phyloP scores from a whole-genome alignment of 92 coral and sea anemone species.

The Umimayanthus chanpuru region DNA sequence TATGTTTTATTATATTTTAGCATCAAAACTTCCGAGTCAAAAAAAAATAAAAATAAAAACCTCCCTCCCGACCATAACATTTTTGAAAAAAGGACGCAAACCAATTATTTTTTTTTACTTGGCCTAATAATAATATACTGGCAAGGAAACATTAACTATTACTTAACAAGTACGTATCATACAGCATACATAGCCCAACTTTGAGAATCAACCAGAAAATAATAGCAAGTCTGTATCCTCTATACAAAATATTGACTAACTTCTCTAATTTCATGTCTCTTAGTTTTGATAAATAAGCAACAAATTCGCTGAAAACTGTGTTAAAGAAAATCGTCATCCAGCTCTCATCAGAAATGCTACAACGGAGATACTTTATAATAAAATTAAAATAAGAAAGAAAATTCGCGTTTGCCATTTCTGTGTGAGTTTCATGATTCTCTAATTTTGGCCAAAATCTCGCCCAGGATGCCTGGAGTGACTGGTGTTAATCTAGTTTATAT shows the following conservation, averaged over 20 bases:
- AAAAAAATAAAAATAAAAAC: too few relatives aligned
- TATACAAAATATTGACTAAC: constrained; percentile 8
- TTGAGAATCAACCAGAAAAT: not conserved
- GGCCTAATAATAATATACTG: too few relatives aligned
- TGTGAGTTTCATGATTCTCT: not conserved
- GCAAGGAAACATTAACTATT: not conserved
- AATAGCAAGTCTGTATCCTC: not conserved
- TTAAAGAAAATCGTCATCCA: not conserved
- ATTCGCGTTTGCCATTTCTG: not conserved
- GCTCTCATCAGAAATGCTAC: not conserved
- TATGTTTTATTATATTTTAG: too few relatives aligned
- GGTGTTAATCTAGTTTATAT: not conserved
- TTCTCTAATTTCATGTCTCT: constrained; percentile 49
- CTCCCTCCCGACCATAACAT: too few relatives aligned
- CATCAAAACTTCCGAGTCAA: too few relatives aligned
- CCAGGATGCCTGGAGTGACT: not conserved
- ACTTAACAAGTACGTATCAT: too few relatives aligned
- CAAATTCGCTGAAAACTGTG: not conserved
- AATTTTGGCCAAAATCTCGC: too few relatives aligned
- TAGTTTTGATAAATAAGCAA: constrained; percentile 50
- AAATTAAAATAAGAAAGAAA: not conserved
- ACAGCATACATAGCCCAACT: not conserved
- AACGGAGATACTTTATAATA: not conserved
- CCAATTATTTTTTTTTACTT: too few relatives aligned
- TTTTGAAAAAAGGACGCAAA: too few relatives aligned